A percentile compares a stretch with the other conserved stretches of the same genome.
Conservation (phyloP, 2,797 vertebrate species). For the Halcyon smyrnensis region DNA sequence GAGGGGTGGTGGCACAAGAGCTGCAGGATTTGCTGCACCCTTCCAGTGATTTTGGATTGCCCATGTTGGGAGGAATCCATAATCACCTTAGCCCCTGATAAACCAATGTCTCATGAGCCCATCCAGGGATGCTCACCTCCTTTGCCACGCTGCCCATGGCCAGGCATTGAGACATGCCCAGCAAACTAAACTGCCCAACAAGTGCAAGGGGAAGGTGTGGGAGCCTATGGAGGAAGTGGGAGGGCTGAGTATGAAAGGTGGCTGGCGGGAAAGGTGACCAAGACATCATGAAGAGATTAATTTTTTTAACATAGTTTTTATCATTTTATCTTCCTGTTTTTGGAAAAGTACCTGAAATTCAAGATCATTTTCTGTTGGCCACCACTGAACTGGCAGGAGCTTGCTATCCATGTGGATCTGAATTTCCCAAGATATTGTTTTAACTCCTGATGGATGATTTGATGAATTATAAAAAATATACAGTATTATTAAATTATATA, state of each 20-base stretch:
- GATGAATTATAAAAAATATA: background rate
- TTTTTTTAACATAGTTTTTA: background rate
- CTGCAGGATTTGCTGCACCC: background rate
- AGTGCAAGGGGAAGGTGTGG: background rate
- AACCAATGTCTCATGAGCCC: background rate
- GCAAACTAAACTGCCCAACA: background rate
- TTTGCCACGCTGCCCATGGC: background rate
- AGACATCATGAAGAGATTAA: background rate
- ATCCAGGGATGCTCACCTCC: background rate
- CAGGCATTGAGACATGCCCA: background rate
- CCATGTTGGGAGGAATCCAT: background rate
- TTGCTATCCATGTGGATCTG: background rate
- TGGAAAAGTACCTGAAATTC: background rate
- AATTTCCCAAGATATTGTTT: background rate
- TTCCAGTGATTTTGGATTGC: background rate
- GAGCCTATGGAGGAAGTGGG: background rate
- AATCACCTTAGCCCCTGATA: background rate
- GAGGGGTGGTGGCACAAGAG: background rate
- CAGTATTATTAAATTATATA: background rate
- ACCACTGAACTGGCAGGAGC: background rate
- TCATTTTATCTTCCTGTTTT: background rate
- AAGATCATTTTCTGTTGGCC: background rate
- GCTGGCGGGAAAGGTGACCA: background rate
- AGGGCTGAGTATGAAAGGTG: background rate
- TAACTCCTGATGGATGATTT: background rate